These are phyloP conservation scores for Eudasyphora cyanicolor DNA, from an alignment of 2,888 invertebrate genomes.

Conservation along the genomic window DNA sequence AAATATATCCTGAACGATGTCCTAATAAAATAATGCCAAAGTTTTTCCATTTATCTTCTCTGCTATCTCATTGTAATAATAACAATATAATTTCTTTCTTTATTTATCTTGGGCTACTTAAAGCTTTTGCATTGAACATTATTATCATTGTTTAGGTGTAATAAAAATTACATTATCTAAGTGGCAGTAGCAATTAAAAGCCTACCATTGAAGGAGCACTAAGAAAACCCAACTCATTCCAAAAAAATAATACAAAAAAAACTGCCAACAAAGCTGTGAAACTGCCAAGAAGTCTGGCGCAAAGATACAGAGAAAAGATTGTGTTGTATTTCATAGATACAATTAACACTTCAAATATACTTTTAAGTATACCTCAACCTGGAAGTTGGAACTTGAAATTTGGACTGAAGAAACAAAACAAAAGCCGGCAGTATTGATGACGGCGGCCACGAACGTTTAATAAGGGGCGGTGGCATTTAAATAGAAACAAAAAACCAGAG, in stretches of 20 bases:
- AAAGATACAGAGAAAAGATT: background rate
- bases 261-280: background rate
- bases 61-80: background rate
- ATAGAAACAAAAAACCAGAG: slow-evolving; percentile 1
- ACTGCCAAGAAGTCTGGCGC: background rate
- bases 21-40: background rate
- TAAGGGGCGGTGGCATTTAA: slow-evolving; percentile 21
- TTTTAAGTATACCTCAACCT: background rate
- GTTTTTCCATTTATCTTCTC: slow-evolving; percentile 1
- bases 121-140: slow-evolving; percentile 45
- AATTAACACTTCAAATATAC: background rate
- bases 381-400: too few relatives aligned
- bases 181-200: slow-evolving; percentile 54
- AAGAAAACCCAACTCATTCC: background rate
- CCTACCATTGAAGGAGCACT: background rate
- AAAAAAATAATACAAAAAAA: background rate
- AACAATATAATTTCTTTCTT: background rate
- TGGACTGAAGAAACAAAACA: too few relatives aligned
- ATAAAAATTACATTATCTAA: slow-evolving; percentile 59
- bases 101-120: slow-evolving; percentile 41
- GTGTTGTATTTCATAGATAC: slow-evolving; percentile 14
- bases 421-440: background rate
- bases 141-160: slow-evolving; percentile 25
- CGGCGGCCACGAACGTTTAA: background rate
- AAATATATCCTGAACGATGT: background rate